These are phyloP conservation scores for Crematogaster levior DNA, from an alignment of 2,888 invertebrate species.

Conservation along the genomic window DNA sequence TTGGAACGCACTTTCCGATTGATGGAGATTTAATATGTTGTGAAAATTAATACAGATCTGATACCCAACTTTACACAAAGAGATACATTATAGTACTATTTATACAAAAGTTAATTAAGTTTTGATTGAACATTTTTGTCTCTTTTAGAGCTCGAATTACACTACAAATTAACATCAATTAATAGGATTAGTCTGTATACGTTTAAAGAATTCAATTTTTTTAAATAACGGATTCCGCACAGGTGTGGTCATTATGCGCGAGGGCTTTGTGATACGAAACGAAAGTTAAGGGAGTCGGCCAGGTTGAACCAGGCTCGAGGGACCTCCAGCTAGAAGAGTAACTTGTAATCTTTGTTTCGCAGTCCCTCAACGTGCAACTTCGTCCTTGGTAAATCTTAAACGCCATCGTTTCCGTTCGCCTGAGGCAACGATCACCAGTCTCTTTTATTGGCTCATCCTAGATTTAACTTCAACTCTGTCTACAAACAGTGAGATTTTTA, in stretches of 20 bases:
- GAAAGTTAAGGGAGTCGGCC: slow-evolving; percentile 22
- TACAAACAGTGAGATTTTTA: slow-evolving; percentile 4
- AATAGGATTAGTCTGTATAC: neutral
- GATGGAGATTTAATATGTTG: neutral
- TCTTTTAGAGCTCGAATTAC: neutral
- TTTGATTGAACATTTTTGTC: neutral
- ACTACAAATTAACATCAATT: neutral
- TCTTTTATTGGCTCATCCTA: slow-evolving; percentile 14
- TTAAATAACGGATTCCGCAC: neutral
- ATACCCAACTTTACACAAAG: neutral
- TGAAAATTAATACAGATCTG: neutral
- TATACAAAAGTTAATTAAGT: neutral
- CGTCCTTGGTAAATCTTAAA: slow-evolving; percentile 40
- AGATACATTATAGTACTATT: neutral
- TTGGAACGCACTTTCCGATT: neutral
- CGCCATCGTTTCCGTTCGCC: slow-evolving; percentile 31
- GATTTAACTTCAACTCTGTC: neutral
- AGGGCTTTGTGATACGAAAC: slow-evolving; percentile 14
- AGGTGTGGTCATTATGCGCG: neutral
- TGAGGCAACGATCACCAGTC: slow-evolving; percentile 10
- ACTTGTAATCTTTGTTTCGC: slow-evolving; percentile 44
- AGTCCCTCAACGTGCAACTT: slow-evolving; percentile 17
- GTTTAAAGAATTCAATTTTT: neutral
- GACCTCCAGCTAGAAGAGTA: slow-evolving; percentile 8
- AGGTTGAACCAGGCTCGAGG: slow-evolving; percentile 2